Conservation (phyloP, 2,888 invertebrate genomes). For the Drosophila setosimentum region DNA sequence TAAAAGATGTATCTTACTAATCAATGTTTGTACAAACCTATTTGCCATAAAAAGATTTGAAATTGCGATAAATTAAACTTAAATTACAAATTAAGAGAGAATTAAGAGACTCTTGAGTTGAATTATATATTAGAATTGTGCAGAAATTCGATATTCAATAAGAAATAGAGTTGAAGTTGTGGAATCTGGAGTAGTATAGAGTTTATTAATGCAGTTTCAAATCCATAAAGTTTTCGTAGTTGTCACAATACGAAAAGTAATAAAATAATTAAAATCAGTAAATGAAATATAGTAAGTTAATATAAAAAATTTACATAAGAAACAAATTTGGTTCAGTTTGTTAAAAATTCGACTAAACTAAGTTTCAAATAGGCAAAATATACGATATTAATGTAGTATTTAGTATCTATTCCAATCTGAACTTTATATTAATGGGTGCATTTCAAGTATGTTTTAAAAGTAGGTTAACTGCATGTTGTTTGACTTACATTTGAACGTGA, state of each 20-base stretch:
- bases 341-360: neutral
- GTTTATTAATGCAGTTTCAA: too few relatives aligned
- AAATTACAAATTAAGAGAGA: too few relatives aligned
- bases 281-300: neutral
- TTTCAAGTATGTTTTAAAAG: constrained; percentile 13
- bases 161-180: neutral
- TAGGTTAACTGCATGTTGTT: neutral
- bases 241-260: neutral
- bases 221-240: neutral
- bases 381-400: neutral
- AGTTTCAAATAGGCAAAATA: too few relatives aligned
- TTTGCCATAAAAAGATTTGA: too few relatives aligned
- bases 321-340: neutral
- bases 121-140: too few relatives aligned
- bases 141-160: too few relatives aligned
- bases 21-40: too few relatives aligned
- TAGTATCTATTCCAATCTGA: neutral
- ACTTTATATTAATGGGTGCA: neutral
- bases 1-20: too few relatives aligned
- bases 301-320: neutral
- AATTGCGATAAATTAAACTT: too few relatives aligned
- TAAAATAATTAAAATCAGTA: neutral
- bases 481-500: neutral
- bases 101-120: too few relatives aligned
- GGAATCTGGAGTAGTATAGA: neutral